Base-by-base conservation (phyloP, 2,113 vertebrate genomes). In the Telmatochromis brichardi region DNA sequence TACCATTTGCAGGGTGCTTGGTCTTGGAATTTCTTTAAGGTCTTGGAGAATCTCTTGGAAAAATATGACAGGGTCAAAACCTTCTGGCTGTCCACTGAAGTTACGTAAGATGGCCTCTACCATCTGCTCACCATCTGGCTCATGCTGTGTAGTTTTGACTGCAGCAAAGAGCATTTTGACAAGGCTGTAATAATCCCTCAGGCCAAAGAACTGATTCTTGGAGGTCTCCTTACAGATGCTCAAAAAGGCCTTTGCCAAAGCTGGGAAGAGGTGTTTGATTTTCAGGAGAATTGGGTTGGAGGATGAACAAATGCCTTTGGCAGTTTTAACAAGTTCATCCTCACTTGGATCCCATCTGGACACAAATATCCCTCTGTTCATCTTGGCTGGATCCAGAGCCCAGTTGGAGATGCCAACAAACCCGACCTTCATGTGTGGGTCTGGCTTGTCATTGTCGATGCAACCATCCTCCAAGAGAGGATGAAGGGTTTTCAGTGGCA, bases 321-420 rank as follows among this genome's bases (percentile, higher is more conserved):
- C 97, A 13, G 96, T 97, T 83, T 96, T 88, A 58, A 97, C 94
- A 28, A 97, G 94, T 84, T 97, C 97, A 12, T 94, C 86, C 80
- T 96, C 91, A 80, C 92, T 96, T 5, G 96, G 97, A 80, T 97
- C 97, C 88, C 96, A 94, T 23, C 96, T 94, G 57, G 96, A 96
- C 6, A 97, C 96, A 91, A 97, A 96, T 82, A 97, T 96, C 19
- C 97, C 97, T 55, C 97, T 89, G 91, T 97, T 97, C 96, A 97
- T 97, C 89, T 97, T 97, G 33, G 96, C 97, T 71, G 97, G 96
- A 89, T 97, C 97, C 3, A 97, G 92, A 87, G 96, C 96, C 96
- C 97, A 97, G 90, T 97, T 97, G 28, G 97, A 97, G 86, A 97
- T 96, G 31, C 97, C 97, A 79, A 97, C 94, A 93, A 97, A 97